A percentile compares a stretch with the other conserved stretches of the same genome.
phyloP scores from a whole-genome alignment of 2,888 invertebrate genomes.

The Volucella bombylans region DNA sequence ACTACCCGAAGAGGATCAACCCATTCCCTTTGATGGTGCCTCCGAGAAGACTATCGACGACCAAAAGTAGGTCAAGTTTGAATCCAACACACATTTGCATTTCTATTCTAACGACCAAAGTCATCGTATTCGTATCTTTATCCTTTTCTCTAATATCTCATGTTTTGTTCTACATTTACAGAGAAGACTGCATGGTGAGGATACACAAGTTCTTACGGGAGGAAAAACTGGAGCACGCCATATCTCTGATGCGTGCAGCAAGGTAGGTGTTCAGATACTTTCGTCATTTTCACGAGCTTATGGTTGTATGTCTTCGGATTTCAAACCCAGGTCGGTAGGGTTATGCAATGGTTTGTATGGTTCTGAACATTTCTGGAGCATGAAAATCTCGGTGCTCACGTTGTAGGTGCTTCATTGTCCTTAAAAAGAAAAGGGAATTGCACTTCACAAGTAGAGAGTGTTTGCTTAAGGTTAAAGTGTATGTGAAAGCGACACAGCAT shows the following conservation, averaged over 20 bases:
- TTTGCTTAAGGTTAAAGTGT: not conserved
- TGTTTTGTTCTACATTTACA: constrained; percentile 82
- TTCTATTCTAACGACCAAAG: constrained; percentile 49
- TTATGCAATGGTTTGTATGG: constrained; percentile 2
- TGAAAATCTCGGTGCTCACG: constrained; percentile 5
- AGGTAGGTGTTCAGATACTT: constrained; percentile 83
- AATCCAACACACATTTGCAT: constrained; percentile 37
- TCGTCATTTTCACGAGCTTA: constrained; percentile 20
- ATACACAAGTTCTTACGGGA: constrained; percentile 90
- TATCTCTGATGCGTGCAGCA: constrained; percentile 91
- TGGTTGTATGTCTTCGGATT: constrained; percentile 21
- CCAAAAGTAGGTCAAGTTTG: constrained; percentile 87
- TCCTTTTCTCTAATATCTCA: constrained; percentile 5
- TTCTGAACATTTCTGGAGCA: constrained; percentile 33
- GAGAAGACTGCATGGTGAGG: constrained; percentile 92
- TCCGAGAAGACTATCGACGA: constrained; percentile 92
- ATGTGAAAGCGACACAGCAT: not conserved
- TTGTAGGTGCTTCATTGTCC: constrained; percentile 20
- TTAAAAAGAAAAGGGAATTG: not conserved
- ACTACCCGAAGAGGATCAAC: constrained; percentile 83
- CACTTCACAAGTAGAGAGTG: not conserved
- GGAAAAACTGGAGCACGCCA: constrained; percentile 88
- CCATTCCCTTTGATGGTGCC: constrained; percentile 93
- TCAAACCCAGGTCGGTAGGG: not conserved
- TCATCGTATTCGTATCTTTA: constrained; percentile 8